Percentiles rank a stretch among this genome's conserved stretches.
Evolutionary conservation across 2,113 vertebrate genomes (phyloP).

Genomic region (Oophaga pumilio): DNA sequence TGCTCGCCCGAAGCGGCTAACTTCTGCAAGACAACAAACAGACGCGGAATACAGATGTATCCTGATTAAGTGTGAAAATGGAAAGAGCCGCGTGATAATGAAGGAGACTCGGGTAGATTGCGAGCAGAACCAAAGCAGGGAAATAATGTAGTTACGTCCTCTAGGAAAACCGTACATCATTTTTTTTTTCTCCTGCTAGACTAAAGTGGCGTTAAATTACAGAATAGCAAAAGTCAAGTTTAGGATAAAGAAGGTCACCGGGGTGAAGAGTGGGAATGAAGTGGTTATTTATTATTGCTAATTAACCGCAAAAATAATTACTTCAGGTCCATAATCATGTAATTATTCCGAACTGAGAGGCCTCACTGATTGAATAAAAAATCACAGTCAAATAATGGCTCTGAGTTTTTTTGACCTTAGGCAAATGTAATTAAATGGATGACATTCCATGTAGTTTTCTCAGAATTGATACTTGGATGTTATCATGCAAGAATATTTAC

Average conservation of each 20-base stretch:
- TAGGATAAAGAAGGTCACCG: slow-evolving; percentile 32
- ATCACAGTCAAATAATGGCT: slow-evolving; percentile 11
- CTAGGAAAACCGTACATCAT: slow-evolving; percentile 29
- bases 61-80: slow-evolving; percentile 55
- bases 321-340: slow-evolving; percentile 31
- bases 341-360: slow-evolving; percentile 18
- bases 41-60: slow-evolving; percentile 46
- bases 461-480: neutral
- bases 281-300: slow-evolving; percentile 37
- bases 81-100: slow-evolving; percentile 17
- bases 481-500: neutral
- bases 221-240: slow-evolving; percentile 5
- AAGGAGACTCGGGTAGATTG: neutral
- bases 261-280: neutral
- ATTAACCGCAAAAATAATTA: slow-evolving; percentile 40
- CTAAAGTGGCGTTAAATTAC: slow-evolving; percentile 46
- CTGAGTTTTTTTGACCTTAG: slow-evolving; percentile 16
- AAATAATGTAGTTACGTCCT: slow-evolving; percentile 40
- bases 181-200: neutral
- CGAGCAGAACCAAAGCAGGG: slow-evolving; percentile 30
- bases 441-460: neutral
- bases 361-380: slow-evolving; percentile 24
- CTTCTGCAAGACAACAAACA: slow-evolving; percentile 67
- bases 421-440: slow-evolving; percentile 35
- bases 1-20: slow-evolving; percentile 72